phyloP scores from a whole-genome alignment of 2,888 invertebrate genomes.

The Ischnus inquisitorius region DNA sequence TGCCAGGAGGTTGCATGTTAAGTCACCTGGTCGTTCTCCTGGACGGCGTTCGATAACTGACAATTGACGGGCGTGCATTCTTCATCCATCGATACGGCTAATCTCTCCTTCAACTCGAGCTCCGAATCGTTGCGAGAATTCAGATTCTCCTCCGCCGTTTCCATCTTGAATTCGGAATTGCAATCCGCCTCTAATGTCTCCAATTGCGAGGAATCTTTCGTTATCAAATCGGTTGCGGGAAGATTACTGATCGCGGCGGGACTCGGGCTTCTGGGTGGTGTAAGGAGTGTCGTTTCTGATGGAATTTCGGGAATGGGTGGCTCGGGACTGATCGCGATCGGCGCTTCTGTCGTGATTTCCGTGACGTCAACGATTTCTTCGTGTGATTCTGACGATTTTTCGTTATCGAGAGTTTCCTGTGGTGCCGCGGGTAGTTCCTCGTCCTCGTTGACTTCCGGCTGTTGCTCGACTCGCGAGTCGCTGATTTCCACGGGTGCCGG shows the following conservation, averaged over 20 bases:
- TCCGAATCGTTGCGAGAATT: constrained; percentile 79
- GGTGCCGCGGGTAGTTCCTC: constrained; percentile 43
- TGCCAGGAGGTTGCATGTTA: constrained; percentile 82
- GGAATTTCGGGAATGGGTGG: constrained; percentile 64
- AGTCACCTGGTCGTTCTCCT: constrained; percentile 82
- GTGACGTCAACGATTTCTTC: constrained; percentile 8
- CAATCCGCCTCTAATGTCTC: constrained; percentile 74
- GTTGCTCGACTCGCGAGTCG: constrained; percentile 22
- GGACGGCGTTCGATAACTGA: constrained; percentile 70
- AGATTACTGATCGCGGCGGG: constrained; percentile 47
- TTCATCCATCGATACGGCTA: constrained; percentile 74
- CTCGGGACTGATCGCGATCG: constrained; percentile 25
- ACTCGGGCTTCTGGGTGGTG: constrained; percentile 77
- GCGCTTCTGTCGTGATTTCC: constrained; percentile 32
- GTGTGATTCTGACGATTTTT: constrained; percentile 11
- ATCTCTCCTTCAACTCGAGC: constrained; percentile 79
- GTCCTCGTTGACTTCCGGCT: constrained; percentile 13
- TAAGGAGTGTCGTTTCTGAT: constrained; percentile 73
- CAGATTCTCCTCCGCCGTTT: constrained; percentile 77
- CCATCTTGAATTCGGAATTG: constrained; percentile 78
- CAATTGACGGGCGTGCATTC: constrained; percentile 72
- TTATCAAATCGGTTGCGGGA: constrained; percentile 14
- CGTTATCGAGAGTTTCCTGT: constrained; percentile 19
- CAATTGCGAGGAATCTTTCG: constrained; percentile 59
- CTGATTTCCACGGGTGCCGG: constrained; percentile 29